A percentile compares a stretch with the other conserved stretches of the same genome.
phyloP scores from a whole-genome alignment of 2,797 vertebrate genomes.

The Podargus strigoides region DNA sequence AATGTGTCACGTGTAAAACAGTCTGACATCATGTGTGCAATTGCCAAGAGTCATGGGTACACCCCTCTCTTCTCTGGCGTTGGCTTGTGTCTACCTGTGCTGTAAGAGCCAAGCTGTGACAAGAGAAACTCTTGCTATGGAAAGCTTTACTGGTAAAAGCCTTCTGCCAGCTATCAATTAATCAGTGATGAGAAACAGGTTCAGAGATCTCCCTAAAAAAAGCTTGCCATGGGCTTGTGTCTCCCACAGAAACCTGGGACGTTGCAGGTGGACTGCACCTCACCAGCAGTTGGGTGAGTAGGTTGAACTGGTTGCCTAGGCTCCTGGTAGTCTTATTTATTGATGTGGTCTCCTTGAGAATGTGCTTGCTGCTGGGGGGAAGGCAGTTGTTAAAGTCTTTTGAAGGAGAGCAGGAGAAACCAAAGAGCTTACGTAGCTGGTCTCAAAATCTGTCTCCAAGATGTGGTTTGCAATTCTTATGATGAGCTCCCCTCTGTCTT shows the following conservation, averaged over 20 bases:
- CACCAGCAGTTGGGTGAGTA: background rate
- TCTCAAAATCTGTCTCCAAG: background rate
- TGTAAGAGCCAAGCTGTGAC: background rate
- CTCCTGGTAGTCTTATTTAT: background rate
- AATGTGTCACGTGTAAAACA: background rate
- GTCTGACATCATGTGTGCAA: background rate
- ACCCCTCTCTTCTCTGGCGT: fast-evolving
- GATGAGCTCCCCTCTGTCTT: background rate
- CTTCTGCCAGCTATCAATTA: background rate
- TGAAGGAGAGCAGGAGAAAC: background rate
- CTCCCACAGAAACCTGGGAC: background rate
- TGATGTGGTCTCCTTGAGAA: background rate
- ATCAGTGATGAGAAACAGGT: background rate
- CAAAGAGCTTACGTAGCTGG: background rate
- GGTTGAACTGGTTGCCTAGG: background rate
- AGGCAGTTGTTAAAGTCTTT: background rate
- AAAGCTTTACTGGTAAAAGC: background rate
- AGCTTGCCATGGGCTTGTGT: background rate
- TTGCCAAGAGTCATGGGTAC: background rate
- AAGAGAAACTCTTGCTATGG: background rate
- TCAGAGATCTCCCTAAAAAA: background rate
- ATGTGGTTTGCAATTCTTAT: background rate
- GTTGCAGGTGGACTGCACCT: background rate
- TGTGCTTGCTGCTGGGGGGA: background rate
- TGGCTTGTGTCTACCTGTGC: background rate